Base-by-base conservation (phyloP, 2,888 invertebrate species). In the Hirtodrosophila duncani region DNA sequence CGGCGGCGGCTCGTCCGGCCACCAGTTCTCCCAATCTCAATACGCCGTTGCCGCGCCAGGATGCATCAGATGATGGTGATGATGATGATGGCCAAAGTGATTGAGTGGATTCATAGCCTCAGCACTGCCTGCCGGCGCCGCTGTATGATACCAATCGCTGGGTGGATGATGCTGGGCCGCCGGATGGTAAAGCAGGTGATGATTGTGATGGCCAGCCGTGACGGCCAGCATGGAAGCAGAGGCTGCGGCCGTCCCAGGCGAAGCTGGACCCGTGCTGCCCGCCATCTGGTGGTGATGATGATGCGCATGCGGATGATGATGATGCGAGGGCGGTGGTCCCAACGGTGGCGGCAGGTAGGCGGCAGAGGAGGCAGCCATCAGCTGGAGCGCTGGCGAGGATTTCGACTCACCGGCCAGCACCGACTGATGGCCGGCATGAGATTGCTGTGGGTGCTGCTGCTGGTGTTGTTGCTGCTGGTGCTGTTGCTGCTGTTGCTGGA, bases 1-100 rank as follows among this genome's bases (percentile, higher is more conserved):
- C 34, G 45, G 37, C 34, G 58, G 67, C 41, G 61, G 63, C 48
- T 78, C 79, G 24, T 78, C 75, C 30, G 79, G 71, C 71, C 69
- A 63, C 77, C 80, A 68, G 77, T 63, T 71, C 64, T 72, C 75
- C 81, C 82, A 81, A 63, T 89, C 89, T 92, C 92, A 93, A 89
- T 93, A 93, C 38, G 93, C 93, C 51, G 93, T 91, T 49, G 93
- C 91, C 27, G 93, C 92, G 6, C 92, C 92, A 17, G 91, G 91
- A 85, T 90, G 91, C 89, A 91, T 90, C 72, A 91, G 84, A 67
- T 90, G 91, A 67, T 91, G 91, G 60, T 90, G 90, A 55, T 90
- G 90, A 81, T 90, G 90, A 75, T 91, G 91, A 83, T 86, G 85
- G 1, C 91, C 89, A 57, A 89, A 88, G 67, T 88, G 88, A 77